Evolutionary conservation across 2,113 vertebrate genomes (phyloP), one percentile per base, ranked within the genome.

Genomic region (Xiphophorus maculatus): DNA sequence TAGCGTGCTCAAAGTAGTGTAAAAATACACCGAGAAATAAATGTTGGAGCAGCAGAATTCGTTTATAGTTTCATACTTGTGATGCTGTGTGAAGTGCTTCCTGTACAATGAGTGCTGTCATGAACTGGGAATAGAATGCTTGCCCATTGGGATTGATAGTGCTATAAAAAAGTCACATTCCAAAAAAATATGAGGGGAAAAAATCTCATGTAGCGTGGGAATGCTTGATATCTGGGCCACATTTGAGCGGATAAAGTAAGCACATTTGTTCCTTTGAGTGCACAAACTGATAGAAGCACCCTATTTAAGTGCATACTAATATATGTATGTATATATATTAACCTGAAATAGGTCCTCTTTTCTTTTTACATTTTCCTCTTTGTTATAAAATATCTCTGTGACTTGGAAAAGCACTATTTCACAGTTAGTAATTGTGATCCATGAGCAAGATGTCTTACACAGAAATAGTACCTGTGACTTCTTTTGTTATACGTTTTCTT

Each of bases 221-320:
- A 85, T 84, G 67, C 81, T n/a, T 64, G 71, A 79, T 81, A 84
- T 85, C 51, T 88, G 66, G 79, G 83, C 62, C 79, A 81, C 28
- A 60, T 73, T 83, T 77, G 14, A 73, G 19, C 32, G 15, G 11
- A 69, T 69, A 37, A 66, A 90, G 73, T 61, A 79, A 81, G 17
- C 27, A 77, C 44, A 66, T 32, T 22, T 79, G 17, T 69, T 76
- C 11, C 74, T 79, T 66, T 76, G 30, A 70, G 73, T 66, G 48
- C 73, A 60, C 44, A 10, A 66, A 64, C 71, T 79, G 61, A 79
- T 37, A 69, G 7, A 51, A 82, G 69, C 19, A 72, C 27, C 65
- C 22, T 14, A 28, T 54, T 78, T 63, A 76, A 69, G 66, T 51
- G 33, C 12, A 60, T 63, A 48, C n/a, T 69, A 29, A 71, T 40